Evolutionary conservation across 2,113 vertebrate species (phyloP), one percentile per base, ranked within the genome.

Genomic region (Pontoporia blainvillei): DNA sequence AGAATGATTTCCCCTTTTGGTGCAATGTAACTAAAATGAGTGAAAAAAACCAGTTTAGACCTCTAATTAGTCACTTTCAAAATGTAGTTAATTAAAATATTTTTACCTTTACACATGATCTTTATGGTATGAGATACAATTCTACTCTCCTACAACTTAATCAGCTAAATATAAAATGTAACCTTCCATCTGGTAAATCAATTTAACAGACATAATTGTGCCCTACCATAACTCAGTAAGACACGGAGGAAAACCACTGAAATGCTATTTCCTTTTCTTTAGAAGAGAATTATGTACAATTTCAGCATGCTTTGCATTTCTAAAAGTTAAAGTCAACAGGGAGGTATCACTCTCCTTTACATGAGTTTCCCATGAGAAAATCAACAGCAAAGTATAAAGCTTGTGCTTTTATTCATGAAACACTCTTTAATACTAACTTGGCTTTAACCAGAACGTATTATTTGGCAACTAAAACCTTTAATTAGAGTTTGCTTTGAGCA

Each of bases 251-350:
- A 99, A 99, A 99, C 98, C 99, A 99, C 98, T 99, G 99, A 99
- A 99, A 99, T 99, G 99, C 98, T 98, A 99, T 99, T 99, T 99
- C 99, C 98, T 99, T 99, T 99, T 99, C 98, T 99, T 99, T 99
- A 99, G 98, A 99, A 99, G 98, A 98, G 98, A 99, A 99, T 99
- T 99, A 99, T 99, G 99, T 99, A 99, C 98, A 99, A 98, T 99
- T 99, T 99, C 98, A 98, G 98, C 98, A 98, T 99, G 98, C 98
- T 99, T 98, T 99, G 98, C 98, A 98, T 99, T 99, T 98, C 98
- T 98, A 98, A 99, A 98, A 98, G 96, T 98, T 98, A 98, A 98
- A 99, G 98, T 98, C 98, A 98, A 99, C 98, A 98, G 98, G 99
- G 98, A 99, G 98, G 98, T 99, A 99, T 99, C 98, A 99, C 95